Evolutionary conservation across 2,113 vertebrate genomes (phyloP).

Genomic region (Varanus salvator): DNA sequence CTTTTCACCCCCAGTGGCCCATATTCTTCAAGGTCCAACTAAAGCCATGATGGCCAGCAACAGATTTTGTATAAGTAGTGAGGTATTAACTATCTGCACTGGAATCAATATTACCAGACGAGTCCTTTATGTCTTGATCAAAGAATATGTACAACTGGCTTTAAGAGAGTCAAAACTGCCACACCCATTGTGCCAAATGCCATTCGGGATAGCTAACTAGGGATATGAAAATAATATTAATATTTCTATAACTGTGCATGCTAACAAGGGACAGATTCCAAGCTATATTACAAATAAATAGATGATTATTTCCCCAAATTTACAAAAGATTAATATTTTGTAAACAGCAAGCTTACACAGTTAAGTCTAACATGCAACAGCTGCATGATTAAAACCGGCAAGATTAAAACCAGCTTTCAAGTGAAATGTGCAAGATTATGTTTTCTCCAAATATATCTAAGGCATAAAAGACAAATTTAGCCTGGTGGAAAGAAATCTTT

Average conservation of each 20-base stretch:
- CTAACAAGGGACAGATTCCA: not conserved
- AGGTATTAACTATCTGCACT: too few relatives aligned
- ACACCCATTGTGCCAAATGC: not conserved
- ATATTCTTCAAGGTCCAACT: too few relatives aligned
- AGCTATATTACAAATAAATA: not conserved
- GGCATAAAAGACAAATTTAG: not conserved
- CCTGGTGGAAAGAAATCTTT: not conserved
- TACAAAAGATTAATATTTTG: not conserved
- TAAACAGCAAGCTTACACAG: not conserved
- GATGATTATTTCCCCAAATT: not conserved
- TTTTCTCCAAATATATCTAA: not conserved
- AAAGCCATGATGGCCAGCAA: too few relatives aligned
- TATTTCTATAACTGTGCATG: too few relatives aligned
- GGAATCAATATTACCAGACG: too few relatives aligned
- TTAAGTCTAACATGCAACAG: not conserved
- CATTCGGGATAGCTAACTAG: not conserved
- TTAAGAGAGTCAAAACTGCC: not conserved
- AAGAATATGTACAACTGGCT: not conserved
- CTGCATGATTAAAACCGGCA: not conserved
- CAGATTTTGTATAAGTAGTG: too few relatives aligned
- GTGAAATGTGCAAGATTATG: not conserved
- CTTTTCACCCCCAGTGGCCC: too few relatives aligned
- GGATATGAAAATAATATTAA: not conserved
- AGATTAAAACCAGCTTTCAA: not conserved
- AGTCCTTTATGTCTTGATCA: not conserved